Percentiles rank a stretch among this genome's conserved stretches.
phyloP scores from a whole-genome alignment of 1,140 invertebrate genomes.

The Macrobrachium nipponense region DNA sequence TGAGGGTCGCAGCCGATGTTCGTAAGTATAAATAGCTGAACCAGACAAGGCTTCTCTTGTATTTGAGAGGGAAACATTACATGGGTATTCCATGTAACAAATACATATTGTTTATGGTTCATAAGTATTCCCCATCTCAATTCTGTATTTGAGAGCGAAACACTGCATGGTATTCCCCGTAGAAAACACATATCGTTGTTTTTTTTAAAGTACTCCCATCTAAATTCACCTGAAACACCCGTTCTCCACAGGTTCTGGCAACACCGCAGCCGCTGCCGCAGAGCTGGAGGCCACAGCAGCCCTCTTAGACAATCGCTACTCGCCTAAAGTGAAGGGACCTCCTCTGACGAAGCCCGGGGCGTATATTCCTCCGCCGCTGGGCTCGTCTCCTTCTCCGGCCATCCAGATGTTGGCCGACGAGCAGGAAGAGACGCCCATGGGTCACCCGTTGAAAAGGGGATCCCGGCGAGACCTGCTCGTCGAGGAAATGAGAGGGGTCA shows the following conservation, averaged over 20 bases:
- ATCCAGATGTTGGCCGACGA: neutral
- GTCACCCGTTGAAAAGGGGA: neutral
- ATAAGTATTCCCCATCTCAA: too few relatives aligned
- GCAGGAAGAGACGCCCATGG: neutral
- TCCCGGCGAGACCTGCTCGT: neutral
- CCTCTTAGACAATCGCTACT: slow-evolving; percentile 69
- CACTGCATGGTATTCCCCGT: too few relatives aligned
- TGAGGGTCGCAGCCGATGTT: neutral
- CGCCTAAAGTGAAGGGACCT: slow-evolving; percentile 67
- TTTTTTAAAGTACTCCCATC: neutral
- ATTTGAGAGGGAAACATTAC: too few relatives aligned
- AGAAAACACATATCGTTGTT: neutral
- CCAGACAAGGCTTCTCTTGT: too few relatives aligned
- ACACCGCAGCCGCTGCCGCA: slow-evolving; percentile 70
- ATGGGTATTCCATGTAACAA: too few relatives aligned
- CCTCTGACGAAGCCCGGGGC: slow-evolving; percentile 30
- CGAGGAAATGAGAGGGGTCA: too few relatives aligned
- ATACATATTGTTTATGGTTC: too few relatives aligned
- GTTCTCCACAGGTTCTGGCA: slow-evolving; percentile 67
- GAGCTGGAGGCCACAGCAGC: slow-evolving; percentile 69
- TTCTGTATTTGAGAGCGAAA: too few relatives aligned
- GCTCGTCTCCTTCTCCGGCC: neutral
- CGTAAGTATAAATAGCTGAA: neutral
- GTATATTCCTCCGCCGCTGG: slow-evolving; percentile 9
- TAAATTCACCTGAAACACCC: too few relatives aligned